A percentile compares a stretch with the other conserved stretches of the same genome.
Conservation (phyloP, 2,888 invertebrate genomes). For the Amiota communis region DNA sequence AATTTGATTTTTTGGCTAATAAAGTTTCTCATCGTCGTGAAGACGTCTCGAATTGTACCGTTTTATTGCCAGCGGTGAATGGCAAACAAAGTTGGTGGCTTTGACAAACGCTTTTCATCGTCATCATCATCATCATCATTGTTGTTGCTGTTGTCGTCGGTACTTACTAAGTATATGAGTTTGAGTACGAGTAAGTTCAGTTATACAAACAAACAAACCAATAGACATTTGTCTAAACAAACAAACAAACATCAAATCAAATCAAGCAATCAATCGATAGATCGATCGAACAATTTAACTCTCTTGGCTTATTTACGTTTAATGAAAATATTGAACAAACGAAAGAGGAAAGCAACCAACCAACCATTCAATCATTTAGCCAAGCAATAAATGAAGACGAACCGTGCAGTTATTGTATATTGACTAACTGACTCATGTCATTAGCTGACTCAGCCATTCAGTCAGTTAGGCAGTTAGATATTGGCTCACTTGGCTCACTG, state of each 20-base stretch:
- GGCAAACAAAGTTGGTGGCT: slow-evolving; percentile 13
- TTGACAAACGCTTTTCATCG: slow-evolving; percentile 11
- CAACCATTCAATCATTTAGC: background rate
- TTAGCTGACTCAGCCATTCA: slow-evolving; percentile 11
- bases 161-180: background rate
- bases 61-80: slow-evolving; percentile 17
- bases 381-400: background rate
- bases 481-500: too few relatives aligned
- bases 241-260: background rate
- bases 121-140: too few relatives aligned
- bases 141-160: too few relatives aligned
- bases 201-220: background rate
- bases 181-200: background rate
- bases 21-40: slow-evolving; percentile 20
- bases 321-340: background rate
- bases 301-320: slow-evolving; percentile 3
- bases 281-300: background rate
- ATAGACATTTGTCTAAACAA: too few relatives aligned
- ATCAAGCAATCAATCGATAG: slow-evolving; percentile 15
- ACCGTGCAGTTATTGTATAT: background rate
- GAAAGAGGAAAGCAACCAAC: background rate
- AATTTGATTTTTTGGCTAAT: slow-evolving; percentile 17
- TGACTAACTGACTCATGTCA: background rate
- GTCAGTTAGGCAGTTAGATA: background rate
- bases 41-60: slow-evolving; percentile 3